Percentiles rank a stretch among this genome's conserved stretches.
These are phyloP conservation scores for Atethmia centrago DNA, from an alignment of 2,888 invertebrate species.

Conservation along the genomic window DNA sequence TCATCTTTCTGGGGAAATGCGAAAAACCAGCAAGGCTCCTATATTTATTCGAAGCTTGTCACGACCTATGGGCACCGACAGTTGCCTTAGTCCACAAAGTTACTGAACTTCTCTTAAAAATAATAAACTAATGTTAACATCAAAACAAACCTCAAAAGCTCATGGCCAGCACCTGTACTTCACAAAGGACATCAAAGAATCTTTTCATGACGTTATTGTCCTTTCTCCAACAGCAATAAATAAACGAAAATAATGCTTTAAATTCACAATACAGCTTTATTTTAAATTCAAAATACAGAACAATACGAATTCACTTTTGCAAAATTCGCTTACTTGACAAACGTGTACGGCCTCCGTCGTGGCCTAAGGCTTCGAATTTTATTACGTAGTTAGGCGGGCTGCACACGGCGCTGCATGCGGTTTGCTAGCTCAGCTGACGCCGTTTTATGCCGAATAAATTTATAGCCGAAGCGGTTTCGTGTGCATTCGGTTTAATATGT, in stretches of 20 bases:
- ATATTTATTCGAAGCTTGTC: neutral
- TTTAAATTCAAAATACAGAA: slow-evolving; percentile 54
- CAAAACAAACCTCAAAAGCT: neutral
- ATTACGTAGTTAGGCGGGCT: slow-evolving; percentile 67
- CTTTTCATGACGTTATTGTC: neutral
- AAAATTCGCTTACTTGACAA: slow-evolving; percentile 64
- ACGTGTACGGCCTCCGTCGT: slow-evolving; percentile 50
- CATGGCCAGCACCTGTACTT: neutral
- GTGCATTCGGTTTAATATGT: slow-evolving; percentile 60
- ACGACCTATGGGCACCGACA: no score
- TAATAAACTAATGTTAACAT: neutral
- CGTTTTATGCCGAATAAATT: slow-evolving; percentile 65
- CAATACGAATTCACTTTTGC: slow-evolving; percentile 58
- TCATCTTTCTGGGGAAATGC: no score
- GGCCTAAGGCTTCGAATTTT: slow-evolving; percentile 63
- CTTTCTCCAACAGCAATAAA: slow-evolving; percentile 12
- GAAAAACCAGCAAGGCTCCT: neutral
- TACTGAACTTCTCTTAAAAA: neutral
- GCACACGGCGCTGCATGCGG: slow-evolving; percentile 67
- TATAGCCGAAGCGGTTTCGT: slow-evolving; percentile 56
- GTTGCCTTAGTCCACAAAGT: neutral
- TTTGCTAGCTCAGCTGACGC: slow-evolving; percentile 68
- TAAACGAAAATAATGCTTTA: slow-evolving; percentile 19
- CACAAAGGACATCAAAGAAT: slow-evolving; percentile 10
- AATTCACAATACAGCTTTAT: slow-evolving; percentile 27